Conservation (phyloP, 2,888 invertebrate genomes). For the Amphimallon solstitiale region DNA sequence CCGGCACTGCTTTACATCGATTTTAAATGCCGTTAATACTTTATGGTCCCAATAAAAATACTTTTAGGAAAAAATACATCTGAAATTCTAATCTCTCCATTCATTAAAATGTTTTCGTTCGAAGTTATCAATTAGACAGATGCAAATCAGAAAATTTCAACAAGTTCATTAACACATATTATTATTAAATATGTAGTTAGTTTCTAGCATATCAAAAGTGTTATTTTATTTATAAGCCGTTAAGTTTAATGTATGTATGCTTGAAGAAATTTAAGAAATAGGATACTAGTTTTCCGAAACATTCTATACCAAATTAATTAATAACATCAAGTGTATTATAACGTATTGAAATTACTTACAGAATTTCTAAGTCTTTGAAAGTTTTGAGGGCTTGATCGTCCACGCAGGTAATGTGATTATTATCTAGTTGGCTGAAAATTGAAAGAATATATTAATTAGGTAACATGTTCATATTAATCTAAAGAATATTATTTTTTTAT, state of each 20-base stretch:
- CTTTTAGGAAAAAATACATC: constrained; percentile 1
- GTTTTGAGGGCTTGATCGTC: constrained; percentile 90
- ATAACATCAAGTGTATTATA: neutral
- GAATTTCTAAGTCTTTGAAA: constrained; percentile 85
- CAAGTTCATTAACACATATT: neutral
- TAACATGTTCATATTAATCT: too few relatives aligned
- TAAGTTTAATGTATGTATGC: too few relatives aligned
- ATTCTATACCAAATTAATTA: neutral
- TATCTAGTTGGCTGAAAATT: constrained; percentile 85
- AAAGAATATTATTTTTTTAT: too few relatives aligned
- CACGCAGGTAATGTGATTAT: constrained; percentile 93
- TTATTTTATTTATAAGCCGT: constrained; percentile 5
- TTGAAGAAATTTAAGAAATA: neutral
- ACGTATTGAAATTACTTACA: constrained; percentile 75
- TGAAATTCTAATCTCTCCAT: constrained; percentile 3
- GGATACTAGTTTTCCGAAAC: neutral
- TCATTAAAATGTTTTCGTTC: neutral
- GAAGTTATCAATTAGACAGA: constrained; percentile 1
- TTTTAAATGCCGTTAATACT: constrained; percentile 2
- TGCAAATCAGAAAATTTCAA: constrained; percentile 1
- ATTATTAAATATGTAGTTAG: too few relatives aligned
- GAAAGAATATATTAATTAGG: constrained; percentile 38
- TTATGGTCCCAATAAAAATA: constrained; percentile 14
- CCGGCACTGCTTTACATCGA: neutral
- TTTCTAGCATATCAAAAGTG: neutral